phyloP scores from a whole-genome alignment of 2,113 vertebrate genomes.

The Oryzias curvinotus region DNA sequence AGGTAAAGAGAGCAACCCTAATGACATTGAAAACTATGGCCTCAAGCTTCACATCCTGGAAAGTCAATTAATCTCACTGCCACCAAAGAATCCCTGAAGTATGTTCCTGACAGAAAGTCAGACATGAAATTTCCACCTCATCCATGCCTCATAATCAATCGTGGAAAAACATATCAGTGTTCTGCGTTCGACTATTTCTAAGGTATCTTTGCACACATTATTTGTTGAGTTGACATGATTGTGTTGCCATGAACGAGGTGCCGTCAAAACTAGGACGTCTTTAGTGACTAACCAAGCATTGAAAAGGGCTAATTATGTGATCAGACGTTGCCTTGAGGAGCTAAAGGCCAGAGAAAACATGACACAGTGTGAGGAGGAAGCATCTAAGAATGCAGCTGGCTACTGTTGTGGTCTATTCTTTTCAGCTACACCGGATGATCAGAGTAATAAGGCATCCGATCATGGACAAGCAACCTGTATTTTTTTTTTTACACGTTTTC shows the following conservation, averaged over 20 bases:
- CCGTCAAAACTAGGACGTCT: slow-evolving; percentile 34
- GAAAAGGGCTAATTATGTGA: slow-evolving; percentile 36
- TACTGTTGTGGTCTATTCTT: not conserved
- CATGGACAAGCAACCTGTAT: no score
- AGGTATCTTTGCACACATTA: slow-evolving; percentile 11
- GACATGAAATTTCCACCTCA: not conserved
- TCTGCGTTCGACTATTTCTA: not conserved
- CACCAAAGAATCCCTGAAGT: not conserved
- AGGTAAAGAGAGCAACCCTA: not conserved
- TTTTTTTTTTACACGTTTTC: no score
- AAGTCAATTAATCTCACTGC: not conserved
- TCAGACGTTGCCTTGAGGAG: slow-evolving; percentile 18
- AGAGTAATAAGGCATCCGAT: not conserved
- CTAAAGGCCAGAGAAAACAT: not conserved
- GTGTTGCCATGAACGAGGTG: not conserved
- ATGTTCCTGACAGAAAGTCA: not conserved
- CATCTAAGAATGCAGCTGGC: not conserved
- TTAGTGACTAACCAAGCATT: slow-evolving; percentile 30
- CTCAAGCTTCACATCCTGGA: not conserved
- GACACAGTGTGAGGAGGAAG: slow-evolving; percentile 12
- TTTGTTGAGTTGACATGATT: slow-evolving; percentile 16
- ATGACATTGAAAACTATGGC: not conserved
- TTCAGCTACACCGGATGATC: slow-evolving; percentile 4
- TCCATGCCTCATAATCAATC: not conserved
- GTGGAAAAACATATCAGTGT: not conserved